A percentile compares a stretch with the other conserved stretches of the same genome.
Evolutionary conservation across 2,113 vertebrate species (phyloP).

Genomic region (Acrocephalus kingi): DNA sequence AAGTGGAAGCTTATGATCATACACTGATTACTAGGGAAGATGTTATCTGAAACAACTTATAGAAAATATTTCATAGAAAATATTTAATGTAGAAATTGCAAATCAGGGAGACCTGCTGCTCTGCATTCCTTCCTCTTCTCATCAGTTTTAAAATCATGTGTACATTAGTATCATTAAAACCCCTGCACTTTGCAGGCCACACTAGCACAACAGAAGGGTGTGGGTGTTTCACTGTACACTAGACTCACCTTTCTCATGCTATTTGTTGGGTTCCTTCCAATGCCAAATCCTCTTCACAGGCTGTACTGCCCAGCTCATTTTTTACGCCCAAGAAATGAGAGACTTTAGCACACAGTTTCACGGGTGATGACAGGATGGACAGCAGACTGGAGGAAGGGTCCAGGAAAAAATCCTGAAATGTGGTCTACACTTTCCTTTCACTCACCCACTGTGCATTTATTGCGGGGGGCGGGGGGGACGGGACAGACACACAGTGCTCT

Average conservation of each 20-base stretch:
- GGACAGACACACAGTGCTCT: not conserved
- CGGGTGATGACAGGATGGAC: not conserved
- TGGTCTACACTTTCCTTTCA: not conserved
- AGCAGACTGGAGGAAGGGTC: not conserved
- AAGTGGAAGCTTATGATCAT: not conserved
- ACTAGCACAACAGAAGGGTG: not conserved
- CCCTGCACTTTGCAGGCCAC: not conserved
- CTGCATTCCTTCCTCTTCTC: not conserved
- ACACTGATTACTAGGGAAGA: not conserved
- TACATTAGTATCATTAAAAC: not conserved
- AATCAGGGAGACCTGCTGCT: not conserved
- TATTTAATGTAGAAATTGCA: not conserved
- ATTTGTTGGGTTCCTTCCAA: not conserved
- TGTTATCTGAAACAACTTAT: not conserved
- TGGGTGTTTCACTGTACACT: not conserved
- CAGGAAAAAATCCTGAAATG: not conserved
- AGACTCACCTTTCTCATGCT: not conserved
- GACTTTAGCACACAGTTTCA: not conserved
- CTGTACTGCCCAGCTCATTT: not conserved
- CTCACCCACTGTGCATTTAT: not conserved
- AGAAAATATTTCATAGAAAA: not conserved
- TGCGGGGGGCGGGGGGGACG: not conserved
- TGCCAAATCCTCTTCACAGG: not conserved
- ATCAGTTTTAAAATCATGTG: not conserved
- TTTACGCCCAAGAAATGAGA: not conserved